Evolutionary conservation across 2,888 invertebrate species (phyloP).

Genomic region (Caenorhabditis angaria): DNA sequence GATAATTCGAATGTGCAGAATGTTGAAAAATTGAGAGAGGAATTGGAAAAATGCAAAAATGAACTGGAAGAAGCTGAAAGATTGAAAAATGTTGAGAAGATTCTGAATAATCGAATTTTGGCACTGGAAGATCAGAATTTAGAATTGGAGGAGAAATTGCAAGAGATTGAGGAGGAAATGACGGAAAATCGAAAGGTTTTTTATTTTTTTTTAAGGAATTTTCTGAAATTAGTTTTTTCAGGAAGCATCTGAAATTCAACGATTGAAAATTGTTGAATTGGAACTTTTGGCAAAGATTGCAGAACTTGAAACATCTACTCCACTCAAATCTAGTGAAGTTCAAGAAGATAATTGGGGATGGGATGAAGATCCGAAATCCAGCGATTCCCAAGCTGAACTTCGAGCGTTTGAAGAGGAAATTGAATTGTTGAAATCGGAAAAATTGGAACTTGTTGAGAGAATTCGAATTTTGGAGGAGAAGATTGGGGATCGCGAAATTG

Average conservation of each 20-base stretch:
- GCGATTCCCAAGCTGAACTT: too few relatives aligned
- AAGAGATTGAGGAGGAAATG: conserved; percentile 39
- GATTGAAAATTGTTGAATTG: neutral
- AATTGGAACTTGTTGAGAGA: too few relatives aligned
- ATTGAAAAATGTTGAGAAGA: conserved; percentile 38
- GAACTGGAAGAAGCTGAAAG: conserved; percentile 24
- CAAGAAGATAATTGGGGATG: conserved; percentile 11
- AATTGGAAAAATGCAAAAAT: neutral
- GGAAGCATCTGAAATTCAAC: neutral
- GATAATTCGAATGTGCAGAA: neutral
- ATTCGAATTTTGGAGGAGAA: too few relatives aligned
- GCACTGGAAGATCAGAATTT: conserved; percentile 43
- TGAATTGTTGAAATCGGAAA: too few relatives aligned
- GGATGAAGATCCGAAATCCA: neutral
- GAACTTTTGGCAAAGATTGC: conserved; percentile 9
- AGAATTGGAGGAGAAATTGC: conserved; percentile 41
- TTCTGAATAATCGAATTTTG: conserved; percentile 41
- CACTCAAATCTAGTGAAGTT: too few relatives aligned
- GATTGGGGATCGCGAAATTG: too few relatives aligned
- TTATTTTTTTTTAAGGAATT: conserved; percentile 2
- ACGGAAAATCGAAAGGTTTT: conserved; percentile 6
- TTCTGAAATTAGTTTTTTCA: neutral
- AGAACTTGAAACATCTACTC: too few relatives aligned
- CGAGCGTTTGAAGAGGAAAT: too few relatives aligned
- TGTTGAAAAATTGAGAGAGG: conserved; percentile 6